phyloP scores from a whole-genome alignment of 2,888 invertebrate species.

The Myathropa florea region DNA sequence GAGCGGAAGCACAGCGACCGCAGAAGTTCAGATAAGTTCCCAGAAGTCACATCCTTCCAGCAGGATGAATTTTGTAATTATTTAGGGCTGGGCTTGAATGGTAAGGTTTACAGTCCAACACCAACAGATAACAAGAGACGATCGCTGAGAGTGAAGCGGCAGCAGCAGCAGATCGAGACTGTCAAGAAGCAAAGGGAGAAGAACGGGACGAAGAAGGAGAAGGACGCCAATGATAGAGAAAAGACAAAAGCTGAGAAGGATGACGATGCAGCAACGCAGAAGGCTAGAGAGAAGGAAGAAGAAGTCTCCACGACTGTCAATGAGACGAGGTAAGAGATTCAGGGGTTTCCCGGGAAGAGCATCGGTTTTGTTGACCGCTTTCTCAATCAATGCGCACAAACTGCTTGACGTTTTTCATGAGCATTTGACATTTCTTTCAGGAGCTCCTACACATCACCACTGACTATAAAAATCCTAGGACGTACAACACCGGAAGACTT shows the following conservation, averaged over 20 bases:
- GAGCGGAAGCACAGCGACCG: constrained; percentile 8
- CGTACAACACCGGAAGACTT: constrained; percentile 1
- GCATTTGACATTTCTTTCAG: neutral
- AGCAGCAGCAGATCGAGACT: constrained; percentile 73
- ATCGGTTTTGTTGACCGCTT: neutral
- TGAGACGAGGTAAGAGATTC: constrained; percentile 37
- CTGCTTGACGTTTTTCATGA: no score
- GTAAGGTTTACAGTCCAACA: constrained; percentile 56
- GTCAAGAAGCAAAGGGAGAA: constrained; percentile 34
- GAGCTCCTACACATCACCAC: constrained; percentile 8
- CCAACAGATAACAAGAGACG: constrained; percentile 78
- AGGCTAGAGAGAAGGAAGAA: constrained; percentile 10
- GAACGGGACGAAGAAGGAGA: constrained; percentile 36
- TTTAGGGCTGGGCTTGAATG: constrained; percentile 76
- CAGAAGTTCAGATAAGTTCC: constrained; percentile 36
- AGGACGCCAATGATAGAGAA: neutral
- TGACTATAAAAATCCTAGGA: constrained; percentile 18
- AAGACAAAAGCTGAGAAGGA: neutral
- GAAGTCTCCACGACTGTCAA: constrained; percentile 44
- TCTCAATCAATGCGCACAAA: neutral
- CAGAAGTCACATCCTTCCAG: constrained; percentile 69
- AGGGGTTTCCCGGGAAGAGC: neutral
- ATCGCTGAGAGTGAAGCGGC: constrained; percentile 76
- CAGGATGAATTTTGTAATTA: constrained; percentile 80
- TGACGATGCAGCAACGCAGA: neutral